Percentiles rank a stretch among this genome's conserved stretches.
Conservation (phyloP, 1,140 invertebrate genomes). For the Drosophila subobscura region DNA sequence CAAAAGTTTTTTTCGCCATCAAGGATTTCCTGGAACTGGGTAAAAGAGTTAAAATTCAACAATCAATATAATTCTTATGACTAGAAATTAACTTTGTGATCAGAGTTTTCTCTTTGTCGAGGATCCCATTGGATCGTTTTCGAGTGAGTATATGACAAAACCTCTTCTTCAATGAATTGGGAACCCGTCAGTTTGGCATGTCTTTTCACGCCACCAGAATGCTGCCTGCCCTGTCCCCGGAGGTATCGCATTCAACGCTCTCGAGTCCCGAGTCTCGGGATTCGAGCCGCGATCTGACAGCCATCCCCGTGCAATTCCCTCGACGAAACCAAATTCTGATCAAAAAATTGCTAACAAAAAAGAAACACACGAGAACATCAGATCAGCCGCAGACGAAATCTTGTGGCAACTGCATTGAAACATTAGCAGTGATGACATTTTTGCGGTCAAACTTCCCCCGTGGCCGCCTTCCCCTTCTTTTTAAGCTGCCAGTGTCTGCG, state of each 20-base stretch:
- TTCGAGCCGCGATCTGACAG: too few relatives aligned
- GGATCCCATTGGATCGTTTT: background rate
- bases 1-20: constrained; percentile 48
- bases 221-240: constrained; percentile 26
- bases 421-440: constrained; percentile 83
- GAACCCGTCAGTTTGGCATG: constrained; percentile 63
- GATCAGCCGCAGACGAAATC: constrained; percentile 53
- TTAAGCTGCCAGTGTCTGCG: constrained; percentile 27
- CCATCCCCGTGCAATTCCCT: constrained; percentile 57
- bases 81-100: constrained; percentile 29
- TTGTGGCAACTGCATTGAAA: constrained; percentile 76
- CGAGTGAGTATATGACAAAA: background rate
- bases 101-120: constrained; percentile 1
- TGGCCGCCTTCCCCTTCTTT: background rate
- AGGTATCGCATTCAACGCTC: constrained; percentile 83
- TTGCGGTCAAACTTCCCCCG: constrained; percentile 53
- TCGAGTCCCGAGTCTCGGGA: too few relatives aligned
- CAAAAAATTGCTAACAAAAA: constrained; percentile 58
- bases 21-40: constrained; percentile 36
- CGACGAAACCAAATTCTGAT: constrained; percentile 61
- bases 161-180: constrained; percentile 4
- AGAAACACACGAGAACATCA: constrained; percentile 21
- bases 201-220: constrained; percentile 57
- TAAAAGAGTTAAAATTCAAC: constrained; percentile 30
- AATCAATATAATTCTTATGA: constrained; percentile 30